Evolutionary conservation across 2,797 vertebrate species (phyloP), one percentile per base, ranked within the genome.

Genomic region (Siniperca obscura): DNA sequence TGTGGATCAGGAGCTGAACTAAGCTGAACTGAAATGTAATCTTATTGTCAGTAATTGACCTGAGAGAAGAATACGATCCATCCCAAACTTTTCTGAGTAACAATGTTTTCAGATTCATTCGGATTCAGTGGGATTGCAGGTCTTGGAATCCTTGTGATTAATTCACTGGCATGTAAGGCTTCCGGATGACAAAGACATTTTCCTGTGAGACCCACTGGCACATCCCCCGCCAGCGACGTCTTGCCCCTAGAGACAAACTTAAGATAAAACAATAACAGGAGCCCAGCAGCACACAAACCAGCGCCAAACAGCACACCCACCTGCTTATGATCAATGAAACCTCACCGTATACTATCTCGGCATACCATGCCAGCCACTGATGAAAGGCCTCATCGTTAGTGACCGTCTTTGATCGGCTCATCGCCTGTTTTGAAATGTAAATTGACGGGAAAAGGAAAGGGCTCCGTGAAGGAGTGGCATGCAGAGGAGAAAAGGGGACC

Each of bases 341-440:
- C 84, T 89, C 81, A 66, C 74, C 83, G 88, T 91, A 87, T 87
- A 86, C 88, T 91, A 92, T 91, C 93, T 90, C 86, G 17, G 68
- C 83, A 36, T 83, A 78, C 82, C 92, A 90, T 8, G 87, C 91
- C 88, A 90, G 90, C 86, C 89, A 50, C 93, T 94, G 93, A 95
- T 95, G 93, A 95, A 95, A 95, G 91, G 87, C 87, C 88, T 83
- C 89, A 72, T 92, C 91, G 92, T 94, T 94, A 95, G 93, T 95
- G 95, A 94, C 95, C 92, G 92, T 71, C 89, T 91, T 91, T 94
- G 94, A 95, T 95, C 92, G 94, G 92, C 87, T 93, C 92, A 92
- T 94, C 89, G 90, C 89, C 90, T 92, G 93, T 94, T 96, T 95
- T 95, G 94, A 96, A 95, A 96, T 96, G 95, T 93, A 96, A 96